Evolutionary conservation across 2,113 vertebrate genomes (phyloP).

Genomic region (Ceyx cyanopectus): DNA sequence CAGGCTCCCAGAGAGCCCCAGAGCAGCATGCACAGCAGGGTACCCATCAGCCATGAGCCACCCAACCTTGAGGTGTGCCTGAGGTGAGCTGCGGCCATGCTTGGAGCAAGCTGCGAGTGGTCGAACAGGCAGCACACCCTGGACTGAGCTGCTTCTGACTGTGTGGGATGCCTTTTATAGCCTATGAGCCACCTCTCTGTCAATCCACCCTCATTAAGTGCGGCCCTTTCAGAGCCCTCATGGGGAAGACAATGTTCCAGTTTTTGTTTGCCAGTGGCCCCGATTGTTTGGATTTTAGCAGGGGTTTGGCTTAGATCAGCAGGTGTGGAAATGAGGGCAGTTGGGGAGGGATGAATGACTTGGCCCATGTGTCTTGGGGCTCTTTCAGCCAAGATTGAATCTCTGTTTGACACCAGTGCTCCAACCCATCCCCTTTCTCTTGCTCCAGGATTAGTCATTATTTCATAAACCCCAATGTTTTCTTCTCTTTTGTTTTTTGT

Average conservation of each 20-base stretch:
- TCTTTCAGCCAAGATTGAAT: conserved; percentile 66
- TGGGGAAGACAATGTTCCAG: conserved; percentile 71
- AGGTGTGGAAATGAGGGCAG: conserved; percentile 76
- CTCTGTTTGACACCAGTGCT: conserved; percentile 66
- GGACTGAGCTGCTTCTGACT: conserved; percentile 2
- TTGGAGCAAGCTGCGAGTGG: not conserved
- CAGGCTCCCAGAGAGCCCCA: not conserved
- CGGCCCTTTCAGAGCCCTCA: conserved; percentile 60
- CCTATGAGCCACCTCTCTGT: conserved; percentile 43
- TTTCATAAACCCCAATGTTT: conserved; percentile 66
- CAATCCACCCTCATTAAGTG: conserved; percentile 74
- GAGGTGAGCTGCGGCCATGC: not conserved
- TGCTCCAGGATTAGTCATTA: conserved; percentile 72
- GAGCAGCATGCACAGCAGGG: conserved; percentile 17
- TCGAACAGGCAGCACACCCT: fast-evolving
- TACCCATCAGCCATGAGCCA: conserved; percentile 15
- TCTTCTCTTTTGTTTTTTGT: conserved; percentile 68
- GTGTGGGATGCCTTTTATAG: conserved; percentile 69
- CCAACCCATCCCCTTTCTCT: conserved; percentile 59
- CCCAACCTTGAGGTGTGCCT: not conserved
- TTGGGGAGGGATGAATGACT: conserved; percentile 60
- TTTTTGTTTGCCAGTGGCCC: conserved; percentile 69
- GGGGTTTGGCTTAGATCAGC: conserved; percentile 74
- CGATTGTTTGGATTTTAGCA: conserved; percentile 71
- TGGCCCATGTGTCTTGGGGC: conserved; percentile 57